Percentiles rank a stretch among this genome's conserved stretches.
phyloP scores from a whole-genome alignment of 2,888 invertebrate genomes.

The Patella pellucida region DNA sequence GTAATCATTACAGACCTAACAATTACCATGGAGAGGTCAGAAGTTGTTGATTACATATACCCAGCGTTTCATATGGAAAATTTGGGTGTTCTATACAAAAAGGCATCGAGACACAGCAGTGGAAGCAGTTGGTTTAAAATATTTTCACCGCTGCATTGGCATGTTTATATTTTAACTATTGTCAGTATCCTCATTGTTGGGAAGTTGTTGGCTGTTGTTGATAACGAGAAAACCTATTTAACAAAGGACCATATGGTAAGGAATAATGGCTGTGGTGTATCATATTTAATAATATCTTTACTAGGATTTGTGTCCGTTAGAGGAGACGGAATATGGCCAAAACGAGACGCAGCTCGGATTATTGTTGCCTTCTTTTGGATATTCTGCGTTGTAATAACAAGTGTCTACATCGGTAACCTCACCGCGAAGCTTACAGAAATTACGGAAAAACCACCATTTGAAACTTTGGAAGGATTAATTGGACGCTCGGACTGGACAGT shows the following conservation, averaged over 20 bases:
- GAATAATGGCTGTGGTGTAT: too few species aligned
- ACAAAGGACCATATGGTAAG: too few species aligned
- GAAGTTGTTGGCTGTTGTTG: neutral
- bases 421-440: neutral
- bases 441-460: neutral
- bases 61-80: neutral
- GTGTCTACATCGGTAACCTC: neutral
- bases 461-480: neutral
- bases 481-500: neutral
- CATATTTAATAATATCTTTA: too few species aligned
- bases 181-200: neutral
- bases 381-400: neutral
- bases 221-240: neutral
- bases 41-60: neutral
- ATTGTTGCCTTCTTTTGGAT: neutral
- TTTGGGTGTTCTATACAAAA: neutral
- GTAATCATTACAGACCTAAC: neutral
- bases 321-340: neutral
- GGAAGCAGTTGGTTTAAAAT: neutral
- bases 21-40: neutral
- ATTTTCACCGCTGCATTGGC: neutral
- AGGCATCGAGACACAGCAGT: neutral
- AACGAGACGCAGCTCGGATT: neutral
- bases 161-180: neutral
- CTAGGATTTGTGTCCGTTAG: neutral